Base-by-base conservation (phyloP, 2,888 invertebrate species). In the Camptogramma bilineatum region DNA sequence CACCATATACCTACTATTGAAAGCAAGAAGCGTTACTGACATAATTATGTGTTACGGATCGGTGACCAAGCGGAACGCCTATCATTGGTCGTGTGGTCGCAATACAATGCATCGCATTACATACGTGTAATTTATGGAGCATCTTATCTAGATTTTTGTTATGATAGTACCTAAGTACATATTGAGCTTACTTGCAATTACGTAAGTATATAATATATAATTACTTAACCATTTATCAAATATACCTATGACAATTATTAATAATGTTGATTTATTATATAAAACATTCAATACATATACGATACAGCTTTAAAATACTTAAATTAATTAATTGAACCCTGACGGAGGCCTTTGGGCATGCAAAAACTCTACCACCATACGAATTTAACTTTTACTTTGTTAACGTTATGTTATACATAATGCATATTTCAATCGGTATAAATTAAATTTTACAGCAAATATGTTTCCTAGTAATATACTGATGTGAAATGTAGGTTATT, bases 11-110 rank as follows among this genome's bases (percentile, higher is more conserved):
- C n/a, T n/a, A n/a, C n/a, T 44, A 39, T 39, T 13, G 34, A 60
- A 62, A 13, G 57, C 55, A 57, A n/a, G 39, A 58, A 67, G 66
- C 57, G 55, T 64, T 58, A 51, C 55, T 52, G 28, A 54, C 44
- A 17, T 55, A 53, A 44, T 54, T 51, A 47, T 76, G 73, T 74
- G 81, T 77, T 77, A 73, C 76, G 76, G 79, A 54, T 72, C 66
- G 66, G 75, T 76, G 71, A 71, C 80, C 83, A 83, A 79, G 81
- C 80, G 78, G 66, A 70, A 77, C 79, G 68, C 63, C 71, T 70
- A 70, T 76, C 68, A 85, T 84, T 85, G 83, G 85, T 68, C 67
- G 71, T 61, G 55, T 63, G 70, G 56, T 64, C 46, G 34, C 62
- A 47, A 24, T 46, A 31, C 28, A 51, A 46, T 61, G 46, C 60